Evolutionary conservation across 2,888 invertebrate species (phyloP).

Genomic region (Cheilosia soror): DNA sequence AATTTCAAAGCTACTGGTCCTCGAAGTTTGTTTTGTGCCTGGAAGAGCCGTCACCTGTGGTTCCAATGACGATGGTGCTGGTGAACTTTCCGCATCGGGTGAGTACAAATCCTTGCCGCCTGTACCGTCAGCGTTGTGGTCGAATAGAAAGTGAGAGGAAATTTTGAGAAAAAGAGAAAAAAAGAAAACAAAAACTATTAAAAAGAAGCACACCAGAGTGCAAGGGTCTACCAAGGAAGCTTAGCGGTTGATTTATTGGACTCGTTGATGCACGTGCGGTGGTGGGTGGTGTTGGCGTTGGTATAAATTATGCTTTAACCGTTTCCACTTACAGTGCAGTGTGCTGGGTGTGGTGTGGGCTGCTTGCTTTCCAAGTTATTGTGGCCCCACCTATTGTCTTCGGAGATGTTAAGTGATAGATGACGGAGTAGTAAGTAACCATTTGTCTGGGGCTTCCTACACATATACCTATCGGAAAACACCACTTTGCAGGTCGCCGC

Average conservation of each 20-base stretch:
- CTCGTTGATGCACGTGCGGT: constrained; percentile 8
- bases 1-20: constrained; percentile 97
- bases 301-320: constrained; percentile 47
- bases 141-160: constrained; percentile 33
- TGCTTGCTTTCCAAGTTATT: constrained; percentile 19
- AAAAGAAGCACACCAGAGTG: constrained; percentile 32
- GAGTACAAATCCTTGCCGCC: constrained; percentile 91
- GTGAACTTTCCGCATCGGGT: constrained; percentile 86
- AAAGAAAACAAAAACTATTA: constrained; percentile 55
- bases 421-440: constrained; percentile 68
- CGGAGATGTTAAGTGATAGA: constrained; percentile 70
- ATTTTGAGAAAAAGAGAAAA: constrained; percentile 19
- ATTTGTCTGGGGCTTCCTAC: constrained; percentile 64
- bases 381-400: constrained; percentile 51
- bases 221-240: constrained; percentile 5
- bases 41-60: constrained; percentile 78
- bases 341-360: constrained; percentile 11
- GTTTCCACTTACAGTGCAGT: constrained; percentile 40
- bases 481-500: constrained; percentile 60
- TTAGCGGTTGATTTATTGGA: constrained; percentile 66
- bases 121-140: constrained; percentile 80
- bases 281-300: constrained; percentile 4
- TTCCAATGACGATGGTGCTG: constrained; percentile 84
- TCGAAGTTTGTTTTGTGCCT: constrained; percentile 88
- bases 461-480: constrained; percentile 55